Conservation (phyloP, 2,797 vertebrate genomes). For the Alca torda region DNA sequence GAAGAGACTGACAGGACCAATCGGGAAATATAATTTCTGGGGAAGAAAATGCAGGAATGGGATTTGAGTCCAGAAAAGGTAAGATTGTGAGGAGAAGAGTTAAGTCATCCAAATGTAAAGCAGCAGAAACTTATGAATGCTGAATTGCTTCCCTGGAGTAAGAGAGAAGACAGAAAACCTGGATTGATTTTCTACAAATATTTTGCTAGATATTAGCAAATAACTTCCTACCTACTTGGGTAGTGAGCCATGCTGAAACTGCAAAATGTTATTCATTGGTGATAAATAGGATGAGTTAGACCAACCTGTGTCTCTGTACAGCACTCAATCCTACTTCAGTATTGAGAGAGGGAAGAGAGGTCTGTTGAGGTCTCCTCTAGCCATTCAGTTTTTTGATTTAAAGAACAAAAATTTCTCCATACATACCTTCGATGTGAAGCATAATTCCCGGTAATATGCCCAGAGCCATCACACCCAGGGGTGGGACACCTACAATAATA, state of each 20-base stretch:
- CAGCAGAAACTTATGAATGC: neutral
- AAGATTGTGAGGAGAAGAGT: neutral
- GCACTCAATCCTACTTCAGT: neutral
- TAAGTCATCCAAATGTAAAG: neutral
- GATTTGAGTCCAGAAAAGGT: neutral
- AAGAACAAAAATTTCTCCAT: neutral
- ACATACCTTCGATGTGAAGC: slow-evolving; percentile 97
- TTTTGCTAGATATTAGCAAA: neutral
- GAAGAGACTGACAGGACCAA: neutral
- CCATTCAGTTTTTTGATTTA: neutral
- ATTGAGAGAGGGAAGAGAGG: neutral
- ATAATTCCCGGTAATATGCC: slow-evolving; percentile 99
- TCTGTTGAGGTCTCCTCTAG: neutral
- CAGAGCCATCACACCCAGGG: slow-evolving; percentile 98
- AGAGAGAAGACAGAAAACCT: neutral
- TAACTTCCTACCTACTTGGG: neutral
- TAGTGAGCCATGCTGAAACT: neutral
- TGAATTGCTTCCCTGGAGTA: neutral
- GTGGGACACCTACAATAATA: slow-evolving; percentile 92
- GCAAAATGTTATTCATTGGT: neutral
- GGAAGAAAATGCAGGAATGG: neutral
- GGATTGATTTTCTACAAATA: neutral
- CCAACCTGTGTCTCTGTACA: neutral
- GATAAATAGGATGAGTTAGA: neutral
- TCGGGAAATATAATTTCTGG: neutral